Conservation (phyloP, 2,888 invertebrate genomes). For the Ennomos fuscantarius region DNA sequence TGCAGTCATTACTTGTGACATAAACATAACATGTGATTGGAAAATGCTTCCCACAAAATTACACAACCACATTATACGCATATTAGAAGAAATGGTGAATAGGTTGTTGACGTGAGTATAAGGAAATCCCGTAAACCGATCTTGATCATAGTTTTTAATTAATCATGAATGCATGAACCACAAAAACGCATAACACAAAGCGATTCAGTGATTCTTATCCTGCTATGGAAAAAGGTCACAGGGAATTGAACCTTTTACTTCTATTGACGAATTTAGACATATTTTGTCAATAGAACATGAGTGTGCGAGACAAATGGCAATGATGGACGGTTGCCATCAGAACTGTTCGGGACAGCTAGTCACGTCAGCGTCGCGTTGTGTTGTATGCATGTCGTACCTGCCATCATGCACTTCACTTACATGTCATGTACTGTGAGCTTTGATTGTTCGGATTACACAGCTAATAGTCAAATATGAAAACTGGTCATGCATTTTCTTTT, state of each 20-base stretch:
- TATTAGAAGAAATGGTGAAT: too few relatives aligned
- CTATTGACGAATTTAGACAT: too few relatives aligned
- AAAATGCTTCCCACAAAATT: too few relatives aligned
- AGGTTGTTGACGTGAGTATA: neutral
- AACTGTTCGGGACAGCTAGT: too few relatives aligned
- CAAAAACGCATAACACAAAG: neutral
- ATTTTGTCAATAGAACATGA: too few relatives aligned
- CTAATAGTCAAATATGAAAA: constrained; percentile 6
- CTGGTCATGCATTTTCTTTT: neutral
- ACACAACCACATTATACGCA: too few relatives aligned
- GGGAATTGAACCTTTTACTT: neutral
- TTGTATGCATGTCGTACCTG: too few relatives aligned
- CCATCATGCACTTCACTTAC: constrained; percentile 28
- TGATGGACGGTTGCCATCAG: too few relatives aligned
- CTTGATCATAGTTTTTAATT: constrained; percentile 7
- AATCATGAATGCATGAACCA: constrained; percentile 13
- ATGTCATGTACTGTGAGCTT: constrained; percentile 27
- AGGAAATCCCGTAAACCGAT: constrained; percentile 21
- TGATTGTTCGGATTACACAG: constrained; percentile 11
- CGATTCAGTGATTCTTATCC: neutral
- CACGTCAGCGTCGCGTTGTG: constrained; percentile 21
- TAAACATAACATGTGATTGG: too few relatives aligned
- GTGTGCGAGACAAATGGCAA: too few relatives aligned
- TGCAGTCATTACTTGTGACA: too few relatives aligned
- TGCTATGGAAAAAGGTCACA: neutral